Evolutionary conservation across 2,797 vertebrate species (phyloP).

Genomic region (Girardinus metallicus): DNA sequence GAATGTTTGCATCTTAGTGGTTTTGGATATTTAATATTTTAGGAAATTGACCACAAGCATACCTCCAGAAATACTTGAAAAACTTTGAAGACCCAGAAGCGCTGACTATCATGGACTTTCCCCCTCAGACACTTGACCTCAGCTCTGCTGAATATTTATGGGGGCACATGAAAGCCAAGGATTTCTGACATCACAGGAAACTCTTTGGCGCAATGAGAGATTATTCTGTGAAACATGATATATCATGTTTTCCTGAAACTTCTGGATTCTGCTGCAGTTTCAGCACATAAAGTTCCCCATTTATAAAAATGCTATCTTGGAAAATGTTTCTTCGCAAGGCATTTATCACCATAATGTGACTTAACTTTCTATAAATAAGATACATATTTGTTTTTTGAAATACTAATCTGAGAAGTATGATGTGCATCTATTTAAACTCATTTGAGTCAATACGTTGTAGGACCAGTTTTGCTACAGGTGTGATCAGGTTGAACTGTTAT

Average conservation of each 20-base stretch:
- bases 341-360: neutral
- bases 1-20: slow-evolving; percentile 7
- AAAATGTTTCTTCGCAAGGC: neutral
- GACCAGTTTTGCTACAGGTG: neutral
- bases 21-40: slow-evolving; percentile 5
- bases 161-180: neutral
- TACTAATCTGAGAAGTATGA: neutral
- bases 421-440: neutral
- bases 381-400: neutral
- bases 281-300: neutral
- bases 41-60: neutral
- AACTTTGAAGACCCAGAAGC: neutral
- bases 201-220: neutral
- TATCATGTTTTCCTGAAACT: neutral
- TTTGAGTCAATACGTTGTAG: neutral
- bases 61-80: neutral
- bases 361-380: neutral
- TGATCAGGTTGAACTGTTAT: neutral
- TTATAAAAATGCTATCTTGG: neutral
- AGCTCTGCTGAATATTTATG: slow-evolving; percentile 6
- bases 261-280: neutral
- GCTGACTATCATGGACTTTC: slow-evolving; percentile 16
- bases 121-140: slow-evolving; percentile 6
- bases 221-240: neutral
- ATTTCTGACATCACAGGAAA: slow-evolving; percentile 4